Percentiles rank a stretch among this genome's conserved stretches.
Conservation (phyloP, 2,797 vertebrate species). For the Toxotes lorentzi region DNA sequence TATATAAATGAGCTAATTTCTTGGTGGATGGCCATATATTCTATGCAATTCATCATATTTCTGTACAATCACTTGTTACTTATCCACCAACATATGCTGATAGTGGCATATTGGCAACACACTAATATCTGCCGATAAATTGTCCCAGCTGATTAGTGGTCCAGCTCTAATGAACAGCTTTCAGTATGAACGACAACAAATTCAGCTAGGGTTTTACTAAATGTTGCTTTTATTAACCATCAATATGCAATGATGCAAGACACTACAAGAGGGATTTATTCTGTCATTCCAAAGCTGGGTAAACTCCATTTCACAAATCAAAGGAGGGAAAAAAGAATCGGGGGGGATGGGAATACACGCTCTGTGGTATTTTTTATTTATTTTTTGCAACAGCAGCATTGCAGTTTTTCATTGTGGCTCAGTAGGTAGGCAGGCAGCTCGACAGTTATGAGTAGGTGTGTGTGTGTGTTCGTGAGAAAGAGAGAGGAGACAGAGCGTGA, state of each 20-base stretch:
- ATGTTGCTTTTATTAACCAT: not conserved
- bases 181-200: not conserved
- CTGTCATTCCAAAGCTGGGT: slow-evolving; percentile 28
- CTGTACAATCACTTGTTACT: not conserved
- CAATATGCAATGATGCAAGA: not conserved
- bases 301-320: slow-evolving; percentile 49
- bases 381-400: slow-evolving; percentile 8
- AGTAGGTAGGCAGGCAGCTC: slow-evolving; percentile 27
- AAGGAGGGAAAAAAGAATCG: slow-evolving; percentile 21
- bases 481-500: not conserved
- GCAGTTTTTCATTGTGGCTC: slow-evolving; percentile 40
- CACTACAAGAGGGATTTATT: not conserved
- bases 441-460: slow-evolving; percentile 28
- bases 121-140: not conserved
- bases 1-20: not conserved
- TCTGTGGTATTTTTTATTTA: not conserved
- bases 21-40: not conserved
- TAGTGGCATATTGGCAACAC: not conserved
- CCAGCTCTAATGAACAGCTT: not conserved
- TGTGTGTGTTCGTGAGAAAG: not conserved
- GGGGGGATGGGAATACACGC: slow-evolving; percentile 4
- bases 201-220: not conserved
- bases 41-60: not conserved
- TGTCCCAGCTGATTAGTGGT: not conserved
- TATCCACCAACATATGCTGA: not conserved